Percentiles rank a stretch among this genome's conserved stretches.
Evolutionary conservation across 35 echinoderm and acorn worm genomes (phyloP).

Genomic region (Hemicentrotus pulcherrimus): DNA sequence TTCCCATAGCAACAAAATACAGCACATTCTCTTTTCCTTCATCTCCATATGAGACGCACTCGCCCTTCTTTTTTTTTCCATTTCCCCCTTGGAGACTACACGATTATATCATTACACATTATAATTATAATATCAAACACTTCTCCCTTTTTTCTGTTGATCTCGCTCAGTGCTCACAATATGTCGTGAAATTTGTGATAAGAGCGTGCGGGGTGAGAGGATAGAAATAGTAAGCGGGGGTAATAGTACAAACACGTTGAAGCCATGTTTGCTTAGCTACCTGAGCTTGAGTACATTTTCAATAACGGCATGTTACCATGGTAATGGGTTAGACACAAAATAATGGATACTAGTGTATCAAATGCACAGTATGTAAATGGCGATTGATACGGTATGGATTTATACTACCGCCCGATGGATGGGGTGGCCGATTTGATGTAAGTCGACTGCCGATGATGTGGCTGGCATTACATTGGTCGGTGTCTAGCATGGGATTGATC

Average conservation of each 20-base stretch:
- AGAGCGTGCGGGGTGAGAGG: not conserved
- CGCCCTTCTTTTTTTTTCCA: not conserved
- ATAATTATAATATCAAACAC: not conserved
- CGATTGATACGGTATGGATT: not conserved
- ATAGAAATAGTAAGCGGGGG: not conserved
- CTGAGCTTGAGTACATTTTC: not conserved
- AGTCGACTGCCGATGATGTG: not conserved
- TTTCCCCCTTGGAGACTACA: not conserved
- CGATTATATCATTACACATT: not conserved
- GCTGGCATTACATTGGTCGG: not conserved
- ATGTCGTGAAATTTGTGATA: not conserved
- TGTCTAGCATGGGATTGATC: not conserved
- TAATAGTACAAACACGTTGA: not conserved
- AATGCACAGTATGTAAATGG: too few species aligned
- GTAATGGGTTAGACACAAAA: not conserved
- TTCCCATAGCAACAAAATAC: not conserved
- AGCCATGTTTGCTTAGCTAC: constrained; percentile 2
- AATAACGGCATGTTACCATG: not conserved
- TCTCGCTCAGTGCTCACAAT: not conserved
- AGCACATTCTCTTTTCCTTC: not conserved
- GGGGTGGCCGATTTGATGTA: not conserved
- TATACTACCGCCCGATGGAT: not conserved
- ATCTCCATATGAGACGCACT: not conserved
- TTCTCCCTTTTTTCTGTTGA: not conserved
- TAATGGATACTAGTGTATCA: not conserved